Evolutionary conservation across 2,888 invertebrate genomes (phyloP), one percentile per base, ranked within the genome.

Genomic region (Steinernema hermaphroditum): DNA sequence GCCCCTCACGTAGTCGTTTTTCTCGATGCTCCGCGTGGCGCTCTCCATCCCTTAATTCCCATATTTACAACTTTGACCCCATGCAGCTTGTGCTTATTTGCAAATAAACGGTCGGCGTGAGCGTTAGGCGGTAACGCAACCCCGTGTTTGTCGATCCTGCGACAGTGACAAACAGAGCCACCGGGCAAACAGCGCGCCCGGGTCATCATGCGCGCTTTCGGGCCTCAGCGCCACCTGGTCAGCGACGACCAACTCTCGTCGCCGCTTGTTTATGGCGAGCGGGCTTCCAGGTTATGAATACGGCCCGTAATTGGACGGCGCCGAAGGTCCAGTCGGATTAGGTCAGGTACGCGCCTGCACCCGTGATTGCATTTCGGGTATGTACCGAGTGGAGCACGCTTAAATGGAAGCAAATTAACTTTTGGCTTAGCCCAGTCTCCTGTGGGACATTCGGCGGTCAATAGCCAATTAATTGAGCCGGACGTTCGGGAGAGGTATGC

Each of bases 121-220:
- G 54, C 54, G 54, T 54, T 54, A 54, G 54, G 37, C 37, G 37
- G 54, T 54, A 54, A 54, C 19, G 54, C 24, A 54, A 54, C 27
- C 54, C 27, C 12, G 24, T 24, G 27, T 54, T 27, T 54, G 54
- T 54, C 27, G 2, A 27, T 54, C 24, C 16, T 22, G 54, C 54
- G 24, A 54, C 54, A 24, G 54, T 54, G 54, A 54, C 54, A 54
- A 54, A 54, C 54, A 54, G 46, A 24, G 54, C 54, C 24, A 54
- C 54, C 24, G 54, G 22, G 54, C 24, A 54, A 54, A 27, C 54
- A 54, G 22, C 54, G 24, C 54, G 12, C 6, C 6, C 54, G 54
- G 54, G 54, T 54, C 54, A 54, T 54, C 54, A 54, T 54, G 54
- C 19, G 27, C 54, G 54, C 54, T 54, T 54, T 54, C 54, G 54